These are phyloP conservation scores for Ancistrus triradiatus DNA, from an alignment of 2,113 vertebrate genomes.

Conservation along the genomic window DNA sequence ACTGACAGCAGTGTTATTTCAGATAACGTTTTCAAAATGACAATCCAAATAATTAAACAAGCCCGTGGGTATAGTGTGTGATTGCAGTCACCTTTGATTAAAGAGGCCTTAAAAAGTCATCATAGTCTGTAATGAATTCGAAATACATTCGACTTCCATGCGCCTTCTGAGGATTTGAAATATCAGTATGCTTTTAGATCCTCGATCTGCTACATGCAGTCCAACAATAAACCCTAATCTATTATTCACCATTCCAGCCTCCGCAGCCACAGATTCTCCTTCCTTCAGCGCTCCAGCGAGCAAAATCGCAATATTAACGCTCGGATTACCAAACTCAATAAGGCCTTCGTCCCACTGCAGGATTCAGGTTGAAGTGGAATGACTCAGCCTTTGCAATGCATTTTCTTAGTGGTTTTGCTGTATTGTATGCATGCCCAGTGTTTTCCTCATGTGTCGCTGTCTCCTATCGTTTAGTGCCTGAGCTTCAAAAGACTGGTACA, in stretches of 20 bases:
- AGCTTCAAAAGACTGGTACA: no score
- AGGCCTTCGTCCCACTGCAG: background rate
- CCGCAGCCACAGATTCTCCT: background rate
- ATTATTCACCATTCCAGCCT: conserved; percentile 1
- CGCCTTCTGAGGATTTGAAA: conserved; percentile 6
- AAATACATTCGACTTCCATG: conserved; percentile 20
- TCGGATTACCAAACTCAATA: background rate
- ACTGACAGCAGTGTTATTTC: conserved; percentile 10
- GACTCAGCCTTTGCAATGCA: no score
- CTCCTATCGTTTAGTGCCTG: background rate
- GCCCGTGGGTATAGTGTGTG: background rate
- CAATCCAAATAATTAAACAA: conserved; percentile 18
- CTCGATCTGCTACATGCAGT: background rate
- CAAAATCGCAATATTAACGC: background rate
- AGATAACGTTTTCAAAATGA: conserved; percentile 13
- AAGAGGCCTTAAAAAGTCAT: conserved; percentile 10
- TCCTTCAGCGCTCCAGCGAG: background rate
- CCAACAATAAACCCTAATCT: background rate
- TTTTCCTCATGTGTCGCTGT: background rate
- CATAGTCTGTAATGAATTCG: conserved; percentile 19
- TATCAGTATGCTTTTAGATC: background rate
- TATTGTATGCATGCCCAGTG: background rate
- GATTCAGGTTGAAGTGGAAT: no score
- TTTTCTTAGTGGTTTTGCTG: background rate
- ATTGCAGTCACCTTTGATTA: conserved; percentile 23